Conservation (phyloP, 37 sponge, comb jelly and placozoan species). For the Hormiphora californensis region DNA sequence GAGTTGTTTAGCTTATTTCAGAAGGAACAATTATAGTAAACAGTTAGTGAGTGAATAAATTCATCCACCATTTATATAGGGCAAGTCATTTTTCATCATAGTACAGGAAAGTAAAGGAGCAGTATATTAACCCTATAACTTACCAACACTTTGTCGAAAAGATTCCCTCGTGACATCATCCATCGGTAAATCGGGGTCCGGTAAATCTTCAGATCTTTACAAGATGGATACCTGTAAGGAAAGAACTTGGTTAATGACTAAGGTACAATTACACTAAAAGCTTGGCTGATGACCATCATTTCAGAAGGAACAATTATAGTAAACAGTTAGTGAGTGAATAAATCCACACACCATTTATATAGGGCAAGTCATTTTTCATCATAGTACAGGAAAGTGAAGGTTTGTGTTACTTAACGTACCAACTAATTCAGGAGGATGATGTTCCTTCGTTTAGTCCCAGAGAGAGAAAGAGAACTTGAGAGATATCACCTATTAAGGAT, state of each 20-base stretch:
- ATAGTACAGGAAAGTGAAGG: slow-evolving; percentile 25
- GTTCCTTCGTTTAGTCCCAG: no score
- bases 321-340: no score
- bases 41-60: no score
- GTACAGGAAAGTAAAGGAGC: slow-evolving; percentile 4
- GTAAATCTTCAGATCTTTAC: background rate
- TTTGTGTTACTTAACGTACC: background rate
- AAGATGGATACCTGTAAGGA: background rate
- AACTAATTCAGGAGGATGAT: no score
- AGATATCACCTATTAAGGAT: no score
- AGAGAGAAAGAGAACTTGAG: no score
- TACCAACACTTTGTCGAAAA: no score
- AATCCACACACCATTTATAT: slow-evolving; percentile 34
- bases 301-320: slow-evolving; percentile 13
- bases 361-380: slow-evolving; percentile 56
- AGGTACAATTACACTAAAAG: background rate
- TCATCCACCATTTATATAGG: slow-evolving; percentile 39
- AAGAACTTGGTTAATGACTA: background rate
- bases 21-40: slow-evolving; percentile 5
- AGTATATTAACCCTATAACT: no score
- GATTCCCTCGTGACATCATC: no score
- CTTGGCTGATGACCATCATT: background rate
- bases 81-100: slow-evolving; percentile 56
- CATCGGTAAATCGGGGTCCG: no score
- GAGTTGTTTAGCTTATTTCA: no score